Conservation (phyloP, 1,140 invertebrate species). For the Cotesia vestalis region DNA sequence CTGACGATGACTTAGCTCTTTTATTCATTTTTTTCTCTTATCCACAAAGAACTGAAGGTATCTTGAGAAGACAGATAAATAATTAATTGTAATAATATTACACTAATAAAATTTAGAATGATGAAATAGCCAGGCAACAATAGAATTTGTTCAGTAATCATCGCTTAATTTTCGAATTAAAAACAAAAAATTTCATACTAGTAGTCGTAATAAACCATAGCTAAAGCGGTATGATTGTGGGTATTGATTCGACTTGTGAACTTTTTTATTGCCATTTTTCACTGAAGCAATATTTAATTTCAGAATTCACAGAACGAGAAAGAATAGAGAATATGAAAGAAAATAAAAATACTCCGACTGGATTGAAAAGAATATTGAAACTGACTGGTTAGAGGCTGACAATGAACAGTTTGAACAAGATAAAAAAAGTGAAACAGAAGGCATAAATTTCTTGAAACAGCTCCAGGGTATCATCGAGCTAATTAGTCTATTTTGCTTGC, state of each 20-base stretch:
- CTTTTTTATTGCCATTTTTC: conserved; percentile 10
- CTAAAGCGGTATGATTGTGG: conserved; percentile 8
- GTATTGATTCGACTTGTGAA: conserved; percentile 16
- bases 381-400: conserved; percentile 29
- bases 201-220: neutral
- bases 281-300: conserved; percentile 30
- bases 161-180: neutral
- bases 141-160: neutral
- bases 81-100: neutral
- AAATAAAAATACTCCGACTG: conserved; percentile 17
- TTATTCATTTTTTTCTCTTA: too few relatives aligned
- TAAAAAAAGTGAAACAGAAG: conserved; percentile 17
- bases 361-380: conserved; percentile 34
- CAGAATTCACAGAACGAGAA: neutral
- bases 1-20: too few relatives aligned
- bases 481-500: conserved; percentile 39
- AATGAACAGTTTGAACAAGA: conserved; percentile 28
- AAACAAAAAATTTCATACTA: conserved; percentile 9
- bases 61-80: neutral
- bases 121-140: neutral
- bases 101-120: neutral
- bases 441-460: conserved; percentile 24
- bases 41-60: too few relatives aligned
- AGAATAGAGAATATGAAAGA: conserved; percentile 2
- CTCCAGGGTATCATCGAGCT: conserved; percentile 38